Percentiles rank a stretch among this genome's conserved stretches.
These are phyloP conservation scores for Fulica atra DNA, from an alignment of 2,113 vertebrate genomes.

Conservation along the genomic window DNA sequence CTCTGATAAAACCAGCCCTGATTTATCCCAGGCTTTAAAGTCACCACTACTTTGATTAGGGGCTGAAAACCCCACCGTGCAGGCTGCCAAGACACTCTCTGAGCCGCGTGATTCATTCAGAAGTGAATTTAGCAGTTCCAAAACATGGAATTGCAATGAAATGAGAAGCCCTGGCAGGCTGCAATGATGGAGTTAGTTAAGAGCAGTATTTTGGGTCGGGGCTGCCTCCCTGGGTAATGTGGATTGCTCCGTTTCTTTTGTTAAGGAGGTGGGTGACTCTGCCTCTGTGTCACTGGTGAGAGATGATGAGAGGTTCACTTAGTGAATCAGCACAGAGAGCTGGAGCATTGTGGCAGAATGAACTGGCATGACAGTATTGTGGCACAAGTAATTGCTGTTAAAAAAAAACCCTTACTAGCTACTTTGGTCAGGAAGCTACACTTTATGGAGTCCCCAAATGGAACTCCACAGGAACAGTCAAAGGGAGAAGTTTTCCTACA, in stretches of 20 bases:
- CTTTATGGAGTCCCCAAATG: neutral
- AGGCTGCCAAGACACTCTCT: neutral
- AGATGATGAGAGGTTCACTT: neutral
- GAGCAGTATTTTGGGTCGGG: neutral
- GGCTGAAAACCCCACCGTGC: neutral
- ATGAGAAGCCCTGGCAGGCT: neutral
- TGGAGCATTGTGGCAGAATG: neutral
- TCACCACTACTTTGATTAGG: neutral
- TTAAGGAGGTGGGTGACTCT: neutral
- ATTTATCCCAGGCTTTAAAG: neutral
- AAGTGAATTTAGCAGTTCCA: neutral
- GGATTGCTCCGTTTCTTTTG: neutral
- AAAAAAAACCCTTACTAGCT: neutral
- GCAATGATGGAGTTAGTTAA: neutral
- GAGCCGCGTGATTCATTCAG: neutral
- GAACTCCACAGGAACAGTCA: neutral
- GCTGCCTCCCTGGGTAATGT: neutral
- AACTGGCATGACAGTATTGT: neutral
- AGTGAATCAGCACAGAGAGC: neutral
- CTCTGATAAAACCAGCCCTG: neutral
- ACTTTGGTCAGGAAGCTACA: neutral
- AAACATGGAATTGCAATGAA: neutral
- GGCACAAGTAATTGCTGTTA: neutral
- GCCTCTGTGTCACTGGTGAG: neutral
- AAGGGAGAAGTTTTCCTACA: neutral